Evolutionary conservation across 1,140 invertebrate species (phyloP), one percentile per base, ranked within the genome.

Genomic region (Dendrolimus punctatus): DNA sequence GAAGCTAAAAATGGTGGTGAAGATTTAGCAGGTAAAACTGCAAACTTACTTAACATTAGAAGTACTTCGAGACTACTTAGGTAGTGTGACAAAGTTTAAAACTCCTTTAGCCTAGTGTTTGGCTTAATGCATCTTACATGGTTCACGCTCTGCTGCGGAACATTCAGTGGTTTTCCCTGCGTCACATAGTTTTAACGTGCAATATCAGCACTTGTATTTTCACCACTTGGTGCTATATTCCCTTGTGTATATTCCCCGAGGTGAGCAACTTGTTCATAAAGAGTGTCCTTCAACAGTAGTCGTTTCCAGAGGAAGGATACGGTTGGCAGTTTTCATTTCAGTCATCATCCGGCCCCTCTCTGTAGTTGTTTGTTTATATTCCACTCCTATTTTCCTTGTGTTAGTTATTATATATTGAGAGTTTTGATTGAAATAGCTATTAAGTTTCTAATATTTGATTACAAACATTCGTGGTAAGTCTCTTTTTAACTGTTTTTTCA

Each of bases 201-300:
- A 80, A 56, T 65, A 51, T 65, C 37, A 50, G 51, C 68, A 60
- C 63, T 76, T 72, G 23, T 23, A 23, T 23, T 23, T 2, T 23
- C 23, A 23, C 23, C 23, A 23, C 23, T 23, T 23, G 23, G 23
- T 23, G 23, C 23, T 23, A 23, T 23, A 3, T 23, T 23, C 23
- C 23, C 23, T 23, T 23, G 23, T 23, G 23, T 23, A 23, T 23
- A 23, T 23, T 23, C 23, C 23, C 39, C 73, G 69, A 82, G 76
- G 76, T 80, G 71, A 80, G 62, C 77, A 81, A 76, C 65, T 78
- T 67, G 63, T 60, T 61, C 58, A 80, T 71, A 79, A 76, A 73
- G 66, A 69, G 66, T 68, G 78, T 85, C 81, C 81, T 85, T 85
- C 78, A 76, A 51, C 58, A 59, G 54, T 61, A 70, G 69, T 71